Conservation (phyloP, 2,888 invertebrate genomes). For the Chrysopilus asiliformis region DNA sequence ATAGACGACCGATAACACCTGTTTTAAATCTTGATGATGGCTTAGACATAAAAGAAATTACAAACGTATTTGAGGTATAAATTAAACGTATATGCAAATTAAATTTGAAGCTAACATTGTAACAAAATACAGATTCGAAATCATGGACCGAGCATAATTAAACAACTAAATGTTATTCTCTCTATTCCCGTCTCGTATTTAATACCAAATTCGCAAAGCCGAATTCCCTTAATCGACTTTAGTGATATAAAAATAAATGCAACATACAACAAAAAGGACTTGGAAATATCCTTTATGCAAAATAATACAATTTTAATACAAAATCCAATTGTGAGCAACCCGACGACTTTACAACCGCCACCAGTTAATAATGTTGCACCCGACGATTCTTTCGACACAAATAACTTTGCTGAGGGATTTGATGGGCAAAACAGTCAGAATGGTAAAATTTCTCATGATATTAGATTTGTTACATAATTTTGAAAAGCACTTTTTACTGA, state of each 20-base stretch:
- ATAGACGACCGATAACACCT: conserved; percentile 24
- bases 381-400: too few relatives aligned
- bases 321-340: too few relatives aligned
- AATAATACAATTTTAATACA: conserved; percentile 27
- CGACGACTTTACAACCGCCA: too few relatives aligned
- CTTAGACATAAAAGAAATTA: conserved; percentile 23
- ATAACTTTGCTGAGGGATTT: too few relatives aligned
- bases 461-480: too few relatives aligned
- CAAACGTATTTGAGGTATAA: conserved; percentile 28
- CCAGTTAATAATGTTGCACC: too few relatives aligned
- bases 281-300: conserved; percentile 26
- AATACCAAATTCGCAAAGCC: conserved; percentile 22
- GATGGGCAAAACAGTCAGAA: too few relatives aligned
- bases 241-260: conserved; percentile 29
- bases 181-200: conserved; percentile 31
- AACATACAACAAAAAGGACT: conserved; percentile 26
- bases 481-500: too few relatives aligned
- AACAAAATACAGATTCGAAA: conserved; percentile 26
- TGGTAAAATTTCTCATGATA: too few relatives aligned
- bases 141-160: conserved; percentile 33
- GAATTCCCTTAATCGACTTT: conserved; percentile 28
- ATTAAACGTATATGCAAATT: neutral
- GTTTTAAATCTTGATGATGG: conserved; percentile 29
- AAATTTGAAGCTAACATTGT: neutral
- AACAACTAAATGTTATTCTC: conserved; percentile 26